Evolutionary conservation across 2,888 invertebrate species (phyloP), one percentile per base, ranked within the genome.

Genomic region (Plebejus argus): DNA sequence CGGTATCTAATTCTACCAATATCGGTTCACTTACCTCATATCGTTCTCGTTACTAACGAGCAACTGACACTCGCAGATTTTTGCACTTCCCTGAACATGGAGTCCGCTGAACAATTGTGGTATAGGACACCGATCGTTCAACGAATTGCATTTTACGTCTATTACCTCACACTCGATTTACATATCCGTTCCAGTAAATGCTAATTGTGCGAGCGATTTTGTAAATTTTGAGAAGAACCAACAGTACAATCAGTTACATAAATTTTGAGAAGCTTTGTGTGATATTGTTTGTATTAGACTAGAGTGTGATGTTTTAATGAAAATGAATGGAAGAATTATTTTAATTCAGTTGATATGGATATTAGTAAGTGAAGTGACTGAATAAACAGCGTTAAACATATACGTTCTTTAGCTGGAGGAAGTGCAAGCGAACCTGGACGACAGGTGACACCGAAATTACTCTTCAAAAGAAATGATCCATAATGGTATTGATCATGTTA

Each of bases 1-100:
- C 76, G 49, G 76, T 66, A 72, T 74, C 74, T 72, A 72, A 72
- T 45, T 45, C 39, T 20, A 76, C 70, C 76, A n/a, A 79, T 23
- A 74, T 86, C 85, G 77, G 61, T 80, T 85, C 83, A 81, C 80
- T 84, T 86, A 85, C 86, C 85, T 84, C 83, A 85, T 81, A 86
- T 82, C 82, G 81, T 83, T 85, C 85, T 82, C 82, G 80, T 83
- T 84, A 85, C 81, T 79, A 23, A 8, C 80, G 81, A 78, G 79
- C 78, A 85, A 80, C 78, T 74, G 84, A 86, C 81, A 85, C 85
- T 81, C 75, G 79, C 80, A 79, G 82, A 83, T 83, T 86, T 85
- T 85, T 83, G 81, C 83, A 84, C 85, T 85, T 84, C 84, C 83
- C 70, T 78, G 80, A 79, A 80, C 78, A 77, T 70, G 76, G 72